A percentile compares a stretch with the other conserved stretches of the same genome.
These are phyloP conservation scores for Drosophila prosaltans DNA, from an alignment of 1,140 invertebrate genomes.

Conservation along the genomic window DNA sequence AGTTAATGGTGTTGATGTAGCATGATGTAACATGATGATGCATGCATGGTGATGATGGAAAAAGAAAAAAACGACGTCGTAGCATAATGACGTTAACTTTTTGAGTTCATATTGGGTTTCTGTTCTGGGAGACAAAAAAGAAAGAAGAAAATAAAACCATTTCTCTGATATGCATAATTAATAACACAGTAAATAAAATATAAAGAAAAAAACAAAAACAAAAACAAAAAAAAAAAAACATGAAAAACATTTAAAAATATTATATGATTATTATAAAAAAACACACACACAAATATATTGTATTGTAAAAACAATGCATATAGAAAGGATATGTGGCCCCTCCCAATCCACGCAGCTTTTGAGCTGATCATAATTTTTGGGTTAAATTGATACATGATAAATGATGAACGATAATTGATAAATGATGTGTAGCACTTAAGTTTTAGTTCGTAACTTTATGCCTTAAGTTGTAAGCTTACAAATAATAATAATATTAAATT, in stretches of 20 bases:
- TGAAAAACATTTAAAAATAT: constrained; percentile 16
- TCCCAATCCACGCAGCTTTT: constrained; percentile 40
- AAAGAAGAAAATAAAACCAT: constrained; percentile 19
- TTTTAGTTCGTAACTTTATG: constrained; percentile 81
- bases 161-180: constrained; percentile 25
- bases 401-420: constrained; percentile 55
- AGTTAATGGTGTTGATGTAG: constrained; percentile 7
- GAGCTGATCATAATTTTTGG: constrained; percentile 38
- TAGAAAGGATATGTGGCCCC: constrained; percentile 1
- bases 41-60: constrained; percentile 16
- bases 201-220: constrained; percentile 17
- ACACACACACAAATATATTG: constrained; percentile 39
- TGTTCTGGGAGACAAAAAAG: constrained; percentile 37
- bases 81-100: constrained; percentile 34
- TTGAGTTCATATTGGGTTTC: constrained; percentile 29
- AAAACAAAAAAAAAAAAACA: constrained; percentile 25
- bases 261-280: constrained; percentile 9
- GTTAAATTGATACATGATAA: constrained; percentile 41
- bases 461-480: constrained; percentile 82
- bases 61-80: constrained; percentile 22
- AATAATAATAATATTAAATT: constrained; percentile 75
- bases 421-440: constrained; percentile 71
- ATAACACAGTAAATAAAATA: constrained; percentile 55
- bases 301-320: constrained; percentile 30
- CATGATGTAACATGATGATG: constrained; percentile 27